Base-by-base conservation (phyloP, 2,797 vertebrate genomes). In the Crenuchus spilurus region DNA sequence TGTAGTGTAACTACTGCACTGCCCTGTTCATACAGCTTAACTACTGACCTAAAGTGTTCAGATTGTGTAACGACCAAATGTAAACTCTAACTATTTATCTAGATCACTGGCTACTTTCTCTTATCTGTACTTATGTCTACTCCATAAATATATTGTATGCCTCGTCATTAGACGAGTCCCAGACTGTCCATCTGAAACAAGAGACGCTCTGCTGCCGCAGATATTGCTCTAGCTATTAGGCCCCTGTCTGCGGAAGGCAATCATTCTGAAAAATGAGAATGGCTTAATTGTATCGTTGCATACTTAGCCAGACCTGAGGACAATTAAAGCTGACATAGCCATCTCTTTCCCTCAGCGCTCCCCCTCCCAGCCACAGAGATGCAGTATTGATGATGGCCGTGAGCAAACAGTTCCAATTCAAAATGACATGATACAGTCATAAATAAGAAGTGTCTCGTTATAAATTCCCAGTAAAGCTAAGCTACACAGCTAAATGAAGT, bases 221-320 rank as follows among this genome's bases (percentile, higher is more conserved):
- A 60, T 65, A 44, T 66, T 26, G 31, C 67, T 61, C 18, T 1
- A 61, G 42, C 31, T 71, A 41, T 74, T 74, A 74, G 31, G 30
- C 16, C 37, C 33, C 42, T 57, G 79, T 66, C 63, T 64, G 48
- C 4, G 58, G n/a, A 35, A 74, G 75, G 78, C 74, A 78, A 84
- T 85, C 75, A 54, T 37, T 74, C 48, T 65, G 52, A 78, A 51
- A 70, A 76, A 82, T 82, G 42, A 78, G 70, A 80, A 77, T 39
- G 64, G 61, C 60, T 75, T 75, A 81, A 74, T 85, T 71, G 75
- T 70, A 57, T 73, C 66, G 48, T 63, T 11, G 41, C 65, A 49
- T 65, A 61, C 80, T 70, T 83, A 84, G 84, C 79, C 74, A 79
- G 71, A 85, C 78, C 73, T 55, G 62, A 86, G 75, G 76, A 84